These are phyloP conservation scores for Diacarnus erythraeanus DNA, from an alignment of 37 sponge, comb jelly and placozoan species.

Conservation along the genomic window DNA sequence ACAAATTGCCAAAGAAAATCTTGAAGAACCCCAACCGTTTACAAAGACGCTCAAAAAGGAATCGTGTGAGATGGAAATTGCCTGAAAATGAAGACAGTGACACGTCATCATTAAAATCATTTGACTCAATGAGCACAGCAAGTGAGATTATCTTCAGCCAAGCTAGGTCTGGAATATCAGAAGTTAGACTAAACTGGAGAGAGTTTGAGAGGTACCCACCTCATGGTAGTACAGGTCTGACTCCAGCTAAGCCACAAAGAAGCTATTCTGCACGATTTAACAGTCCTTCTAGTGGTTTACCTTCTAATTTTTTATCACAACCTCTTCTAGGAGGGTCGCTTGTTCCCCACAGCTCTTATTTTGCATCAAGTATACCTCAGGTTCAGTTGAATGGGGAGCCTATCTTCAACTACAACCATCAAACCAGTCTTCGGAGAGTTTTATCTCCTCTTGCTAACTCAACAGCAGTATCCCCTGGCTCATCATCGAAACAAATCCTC, in stretches of 20 bases:
- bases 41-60: conserved; percentile 6
- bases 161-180: not conserved
- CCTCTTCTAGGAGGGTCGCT: not conserved
- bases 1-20: conserved; percentile 70
- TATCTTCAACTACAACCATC: too few species aligned
- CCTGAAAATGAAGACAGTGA: conserved; percentile 38
- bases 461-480: too few species aligned
- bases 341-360: not conserved
- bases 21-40: conserved; percentile 47
- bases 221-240: conserved; percentile 37
- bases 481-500: not conserved
- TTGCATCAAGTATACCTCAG: not conserved
- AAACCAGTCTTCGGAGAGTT: not conserved
- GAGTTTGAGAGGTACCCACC: conserved; percentile 34
- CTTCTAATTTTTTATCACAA: not conserved
- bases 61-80: conserved; percentile 59
- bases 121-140: conserved; percentile 35
- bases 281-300: not conserved
- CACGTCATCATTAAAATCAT: conserved; percentile 37
- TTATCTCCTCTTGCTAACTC: too few species aligned
- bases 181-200: conserved; percentile 18
- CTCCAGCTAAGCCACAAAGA: conserved; percentile 16
- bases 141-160: not conserved
- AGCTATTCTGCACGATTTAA: not conserved
- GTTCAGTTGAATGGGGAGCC: not conserved